Conservation (phyloP, 1,140 invertebrate genomes). For the Cardiocondyla obscurior region DNA sequence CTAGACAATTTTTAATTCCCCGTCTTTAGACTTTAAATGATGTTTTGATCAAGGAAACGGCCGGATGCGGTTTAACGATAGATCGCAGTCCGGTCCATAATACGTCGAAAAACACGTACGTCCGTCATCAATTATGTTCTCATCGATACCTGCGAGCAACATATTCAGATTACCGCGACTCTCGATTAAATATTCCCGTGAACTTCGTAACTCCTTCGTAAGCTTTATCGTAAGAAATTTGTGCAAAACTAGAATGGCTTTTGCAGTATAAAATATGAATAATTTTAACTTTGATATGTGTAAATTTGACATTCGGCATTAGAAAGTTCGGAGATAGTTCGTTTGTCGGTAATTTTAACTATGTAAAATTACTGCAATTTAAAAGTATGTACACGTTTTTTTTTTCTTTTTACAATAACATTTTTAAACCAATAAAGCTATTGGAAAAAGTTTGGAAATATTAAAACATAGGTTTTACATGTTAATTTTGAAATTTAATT, state of each 20-base stretch:
- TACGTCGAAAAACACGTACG: constrained; percentile 63
- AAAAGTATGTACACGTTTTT: too few relatives aligned
- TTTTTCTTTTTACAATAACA: too few relatives aligned
- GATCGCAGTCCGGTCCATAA: constrained; percentile 52
- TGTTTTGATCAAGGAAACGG: constrained; percentile 55
- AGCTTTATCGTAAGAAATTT: not conserved
- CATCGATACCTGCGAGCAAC: constrained; percentile 54
- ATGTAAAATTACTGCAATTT: not conserved
- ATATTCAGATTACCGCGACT: not conserved
- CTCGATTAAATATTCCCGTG: not conserved
- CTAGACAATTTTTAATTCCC: constrained; percentile 38
- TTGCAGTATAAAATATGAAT: constrained; percentile 23
- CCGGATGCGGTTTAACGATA: constrained; percentile 43
- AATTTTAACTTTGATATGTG: constrained; percentile 45
- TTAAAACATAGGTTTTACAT: not conserved
- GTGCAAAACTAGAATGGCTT: constrained; percentile 34
- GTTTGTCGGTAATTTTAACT: not conserved
- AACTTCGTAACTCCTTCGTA: not conserved
- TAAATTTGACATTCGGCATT: constrained; percentile 12
- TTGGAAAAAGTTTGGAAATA: not conserved
- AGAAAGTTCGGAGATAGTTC: not conserved
- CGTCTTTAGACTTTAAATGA: constrained; percentile 63
- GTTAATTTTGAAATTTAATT: not conserved
- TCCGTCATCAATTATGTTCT: constrained; percentile 25
- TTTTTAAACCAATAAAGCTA: not conserved